A percentile compares a stretch with the other conserved stretches of the same genome.
Evolutionary conservation across 2,888 invertebrate species (phyloP).

Genomic region (Caenorhabditis doughertyi): DNA sequence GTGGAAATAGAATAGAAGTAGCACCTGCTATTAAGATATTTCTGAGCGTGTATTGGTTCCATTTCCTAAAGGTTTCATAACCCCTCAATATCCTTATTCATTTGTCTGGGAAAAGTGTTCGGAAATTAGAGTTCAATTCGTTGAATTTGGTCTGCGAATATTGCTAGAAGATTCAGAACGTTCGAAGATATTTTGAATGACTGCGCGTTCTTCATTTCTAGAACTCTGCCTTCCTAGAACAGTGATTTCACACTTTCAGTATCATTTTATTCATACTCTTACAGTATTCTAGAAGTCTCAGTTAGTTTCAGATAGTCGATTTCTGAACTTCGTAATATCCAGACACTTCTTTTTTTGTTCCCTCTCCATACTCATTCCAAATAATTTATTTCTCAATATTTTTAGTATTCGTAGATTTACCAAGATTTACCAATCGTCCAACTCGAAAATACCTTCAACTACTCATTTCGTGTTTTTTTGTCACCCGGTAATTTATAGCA

Average conservation of each 20-base stretch:
- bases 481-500: conserved; percentile 54
- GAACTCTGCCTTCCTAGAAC: no score
- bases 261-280: no score
- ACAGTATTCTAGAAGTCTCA: no score
- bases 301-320: no score
- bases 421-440: conserved; percentile 2
- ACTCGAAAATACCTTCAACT: background rate
- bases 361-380: background rate
- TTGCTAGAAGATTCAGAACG: no score
- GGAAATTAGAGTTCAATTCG: background rate
- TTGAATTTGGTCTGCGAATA: no score
- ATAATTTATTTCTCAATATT: background rate
- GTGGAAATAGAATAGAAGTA: conserved; percentile 20
- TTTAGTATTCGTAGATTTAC: background rate
- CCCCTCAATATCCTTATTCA: background rate
- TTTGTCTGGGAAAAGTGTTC: background rate
- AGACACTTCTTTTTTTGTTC: background rate
- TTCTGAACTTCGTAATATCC: no score
- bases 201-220: no score
- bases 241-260: no score
- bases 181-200: no score
- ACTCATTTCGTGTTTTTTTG: conserved; percentile 3
- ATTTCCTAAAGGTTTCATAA: background rate
- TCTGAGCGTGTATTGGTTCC: background rate
- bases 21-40: conserved; percentile 30